A percentile compares a stretch with the other conserved stretches of the same genome.
Evolutionary conservation across 2,113 vertebrate species (phyloP).

Genomic region (Cairina moschata): DNA sequence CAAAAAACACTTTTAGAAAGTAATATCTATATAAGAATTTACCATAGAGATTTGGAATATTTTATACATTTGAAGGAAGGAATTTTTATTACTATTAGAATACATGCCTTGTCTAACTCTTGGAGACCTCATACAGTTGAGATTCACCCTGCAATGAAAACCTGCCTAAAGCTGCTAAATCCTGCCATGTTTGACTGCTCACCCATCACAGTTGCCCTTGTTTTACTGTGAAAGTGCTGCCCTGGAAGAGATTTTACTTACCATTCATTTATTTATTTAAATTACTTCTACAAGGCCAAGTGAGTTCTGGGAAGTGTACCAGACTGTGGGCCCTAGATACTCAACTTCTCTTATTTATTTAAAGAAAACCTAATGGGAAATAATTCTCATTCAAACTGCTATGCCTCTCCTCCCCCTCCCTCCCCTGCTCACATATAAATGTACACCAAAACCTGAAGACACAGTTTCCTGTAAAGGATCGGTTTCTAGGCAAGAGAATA

Average conservation of each 20-base stretch:
- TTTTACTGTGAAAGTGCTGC: not conserved
- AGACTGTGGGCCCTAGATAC: not conserved
- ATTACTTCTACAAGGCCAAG: not conserved
- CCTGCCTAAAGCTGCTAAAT: not conserved
- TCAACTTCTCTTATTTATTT: not conserved
- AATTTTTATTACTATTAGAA: rapidly evolving
- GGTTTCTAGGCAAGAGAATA: not conserved
- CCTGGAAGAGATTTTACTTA: not conserved
- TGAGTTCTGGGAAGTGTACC: slow-evolving; percentile 7
- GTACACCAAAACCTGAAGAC: not conserved
- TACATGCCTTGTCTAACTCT: not conserved
- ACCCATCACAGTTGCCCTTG: not conserved
- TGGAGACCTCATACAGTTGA: not conserved
- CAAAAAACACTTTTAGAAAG: not conserved
- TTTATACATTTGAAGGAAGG: not conserved
- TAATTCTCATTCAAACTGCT: not conserved
- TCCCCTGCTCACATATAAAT: not conserved
- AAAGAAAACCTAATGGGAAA: not conserved
- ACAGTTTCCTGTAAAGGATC: not conserved
- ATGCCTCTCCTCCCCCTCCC: no score
- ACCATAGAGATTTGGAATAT: not conserved
- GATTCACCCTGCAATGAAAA: not conserved
- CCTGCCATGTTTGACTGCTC: not conserved
- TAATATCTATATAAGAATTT: not conserved
- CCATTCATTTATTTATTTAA: slow-evolving; percentile 16